phyloP scores from a whole-genome alignment of 2,888 invertebrate species.

The Nymphalis urticae region DNA sequence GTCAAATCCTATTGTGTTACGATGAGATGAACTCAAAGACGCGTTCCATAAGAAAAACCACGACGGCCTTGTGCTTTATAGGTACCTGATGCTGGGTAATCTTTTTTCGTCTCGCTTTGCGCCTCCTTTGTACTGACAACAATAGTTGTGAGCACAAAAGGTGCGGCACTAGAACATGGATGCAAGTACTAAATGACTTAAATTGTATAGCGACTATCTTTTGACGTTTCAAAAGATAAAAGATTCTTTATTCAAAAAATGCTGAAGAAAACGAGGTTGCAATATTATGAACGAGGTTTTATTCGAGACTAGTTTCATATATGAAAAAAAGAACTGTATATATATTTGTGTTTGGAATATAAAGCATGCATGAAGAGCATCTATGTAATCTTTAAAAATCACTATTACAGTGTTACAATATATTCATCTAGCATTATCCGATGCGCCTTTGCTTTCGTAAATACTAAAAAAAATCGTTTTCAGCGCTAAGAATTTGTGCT shows the following conservation, averaged over 20 bases:
- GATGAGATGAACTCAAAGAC: constrained; percentile 6
- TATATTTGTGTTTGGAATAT: neutral
- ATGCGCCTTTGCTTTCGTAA: no score
- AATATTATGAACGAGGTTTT: constrained; percentile 6
- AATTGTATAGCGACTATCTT: constrained; percentile 14
- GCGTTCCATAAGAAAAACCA: constrained; percentile 30
- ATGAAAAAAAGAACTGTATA: neutral
- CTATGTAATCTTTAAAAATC: no score
- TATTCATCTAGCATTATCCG: no score
- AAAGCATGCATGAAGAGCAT: neutral
- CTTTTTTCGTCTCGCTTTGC: constrained; percentile 32
- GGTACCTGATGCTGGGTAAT: constrained; percentile 27
- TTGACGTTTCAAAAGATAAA: constrained; percentile 4
- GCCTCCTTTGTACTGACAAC: constrained; percentile 36
- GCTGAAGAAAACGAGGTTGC: neutral
- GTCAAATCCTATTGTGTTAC: no score
- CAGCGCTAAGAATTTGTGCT: no score
- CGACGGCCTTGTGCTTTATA: constrained; percentile 29
- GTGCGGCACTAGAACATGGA: constrained; percentile 21
- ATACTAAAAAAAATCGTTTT: no score
- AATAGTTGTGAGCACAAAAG: constrained; percentile 30
- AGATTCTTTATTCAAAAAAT: constrained; percentile 7
- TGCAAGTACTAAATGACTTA: constrained; percentile 19
- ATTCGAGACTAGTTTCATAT: neutral
- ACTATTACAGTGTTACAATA: no score